These are phyloP conservation scores for Gephyroberyx darwinii DNA, from an alignment of 2,797 vertebrate species.

Conservation along the genomic window DNA sequence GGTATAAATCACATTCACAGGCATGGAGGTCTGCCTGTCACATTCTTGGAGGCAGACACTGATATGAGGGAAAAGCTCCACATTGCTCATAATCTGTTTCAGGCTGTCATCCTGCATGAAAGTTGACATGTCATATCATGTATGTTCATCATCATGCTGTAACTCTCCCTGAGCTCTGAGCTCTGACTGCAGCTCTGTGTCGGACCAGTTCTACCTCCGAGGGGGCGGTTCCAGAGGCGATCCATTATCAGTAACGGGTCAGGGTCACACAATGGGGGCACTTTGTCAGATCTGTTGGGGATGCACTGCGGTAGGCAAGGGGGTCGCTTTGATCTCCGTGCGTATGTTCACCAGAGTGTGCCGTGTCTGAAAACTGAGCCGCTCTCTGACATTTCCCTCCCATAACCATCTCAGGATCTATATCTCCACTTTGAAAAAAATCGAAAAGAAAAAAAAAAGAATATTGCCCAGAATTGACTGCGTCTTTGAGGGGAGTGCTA, in stretches of 20 bases:
- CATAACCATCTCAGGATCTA: conserved; percentile 63
- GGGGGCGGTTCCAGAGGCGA: conserved; percentile 72
- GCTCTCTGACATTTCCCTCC: conserved; percentile 72
- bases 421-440: conserved; percentile 47
- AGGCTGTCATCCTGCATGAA: conserved; percentile 63
- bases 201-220: conserved; percentile 56
- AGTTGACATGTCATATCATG: conserved; percentile 71
- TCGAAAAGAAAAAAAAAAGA: conserved; percentile 61
- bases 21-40: conserved; percentile 13
- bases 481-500: conserved; percentile 45
- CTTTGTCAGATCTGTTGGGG: conserved; percentile 78
- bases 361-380: conserved; percentile 82
- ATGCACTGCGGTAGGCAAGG: conserved; percentile 78
- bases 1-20: conserved; percentile 37
- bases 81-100: conserved; percentile 27
- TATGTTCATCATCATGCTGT: conserved; percentile 67
- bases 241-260: conserved; percentile 81
- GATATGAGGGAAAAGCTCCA: conserved; percentile 25
- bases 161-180: conserved; percentile 41
- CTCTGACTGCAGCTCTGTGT: conserved; percentile 47
- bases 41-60: conserved; percentile 44
- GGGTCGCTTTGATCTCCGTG: conserved; percentile 79
- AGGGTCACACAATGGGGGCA: conserved; percentile 79
- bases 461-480: conserved; percentile 62
- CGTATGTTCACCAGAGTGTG: conserved; percentile 83